Base-by-base conservation (phyloP, 64 coral and sea anemone genomes). In the Hydrozoanthus tunicans region DNA sequence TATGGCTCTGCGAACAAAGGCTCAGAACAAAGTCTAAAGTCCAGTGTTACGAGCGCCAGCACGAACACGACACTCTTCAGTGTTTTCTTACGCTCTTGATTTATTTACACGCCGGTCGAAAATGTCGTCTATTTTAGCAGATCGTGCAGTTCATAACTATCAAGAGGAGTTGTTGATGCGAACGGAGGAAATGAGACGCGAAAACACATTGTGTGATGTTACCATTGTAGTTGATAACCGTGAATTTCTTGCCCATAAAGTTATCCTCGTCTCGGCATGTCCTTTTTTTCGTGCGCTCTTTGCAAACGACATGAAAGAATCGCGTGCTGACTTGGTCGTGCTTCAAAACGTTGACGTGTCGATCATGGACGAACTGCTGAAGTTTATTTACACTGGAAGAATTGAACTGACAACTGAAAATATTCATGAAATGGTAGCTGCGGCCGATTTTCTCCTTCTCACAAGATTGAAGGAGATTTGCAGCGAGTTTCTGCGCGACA, bases 301-400 rank as follows among this genome's bases (percentile, higher is more conserved):
- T 86, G 93, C 92, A 75, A 96, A 74, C 8, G 82, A 96, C 59
- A 92, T 99, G 94, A 99, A 86, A 92, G 97, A 91, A 67, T 58
- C 91, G n/a, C 79, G 59, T 58, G 54, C 90, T 61, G 74, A 61
- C 63, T 85, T 78, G 56, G 91, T 96, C 12, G 77, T 80, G 84
- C 90, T 99, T 6, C 65, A 94, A 57, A 74, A 81, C 53, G 62
- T 99, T 76, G 81, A 58, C 52, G 56, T 61, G 3, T 74, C 25
- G 51, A 55, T 96, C 1, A 96, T 99, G 97, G 93, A 99, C 8
- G 94, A 95, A 12, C 89, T 99, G 53, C 78, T 99, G 9, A 66
- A 71, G 73, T 99, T 95, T 59, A 90, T 99, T n/a, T 99, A 99
- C 67, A 99, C 97, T 3, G 97, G 97, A 51, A 79, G 94, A 90